Base-by-base conservation (phyloP, 2,888 invertebrate genomes). In the Lypha dubia region DNA sequence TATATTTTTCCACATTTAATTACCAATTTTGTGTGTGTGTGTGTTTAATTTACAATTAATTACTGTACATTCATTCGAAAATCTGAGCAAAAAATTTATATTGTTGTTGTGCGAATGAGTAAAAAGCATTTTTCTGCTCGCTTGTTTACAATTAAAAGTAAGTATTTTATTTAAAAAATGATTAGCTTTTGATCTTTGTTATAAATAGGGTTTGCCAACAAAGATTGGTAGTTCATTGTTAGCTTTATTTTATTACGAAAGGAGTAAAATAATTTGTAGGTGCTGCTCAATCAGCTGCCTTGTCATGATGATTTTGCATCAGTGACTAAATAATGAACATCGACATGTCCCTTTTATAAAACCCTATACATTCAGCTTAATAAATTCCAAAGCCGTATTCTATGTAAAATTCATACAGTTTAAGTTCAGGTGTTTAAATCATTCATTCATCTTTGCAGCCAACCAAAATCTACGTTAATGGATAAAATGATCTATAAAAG, bases 11-110 rank as follows among this genome's bases (percentile, higher is more conserved):
- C 32, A 70, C 38, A 75, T 75, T 70, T 82, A 70, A 82, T 82
- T 82, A 75, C 56, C 3, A 73, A 35, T 60, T 65, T 56, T 32
- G 38, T 9, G n/a, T n/a, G n/a, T 56, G 38, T 15, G 62, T 58
- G 75, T 58, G 17, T 76, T 76, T 76, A 71, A 79, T 71, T 79
- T n/a, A 73, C 79, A 76, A 80, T 76, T 84, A 84, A 84, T 84
- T 84, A 67, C 32, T 24, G 60, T 49, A 38, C 24, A 68, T 17
- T 76, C 35, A 46, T 46, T 24, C 15, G 32, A 35, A 62, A 75
- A 20, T 46, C 22, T 67, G 51, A 24, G 56, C n/a, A 46, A 74
- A 51, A 68, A 60, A 38, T 35, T 0, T 53, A 53, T 15, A 9
- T 65, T 20, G 65, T 0, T 51, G 11, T 49, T 49, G 17, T 49